Evolutionary conservation across 2,113 vertebrate species (phyloP).

Genomic region (Pelodiscus sinensis): DNA sequence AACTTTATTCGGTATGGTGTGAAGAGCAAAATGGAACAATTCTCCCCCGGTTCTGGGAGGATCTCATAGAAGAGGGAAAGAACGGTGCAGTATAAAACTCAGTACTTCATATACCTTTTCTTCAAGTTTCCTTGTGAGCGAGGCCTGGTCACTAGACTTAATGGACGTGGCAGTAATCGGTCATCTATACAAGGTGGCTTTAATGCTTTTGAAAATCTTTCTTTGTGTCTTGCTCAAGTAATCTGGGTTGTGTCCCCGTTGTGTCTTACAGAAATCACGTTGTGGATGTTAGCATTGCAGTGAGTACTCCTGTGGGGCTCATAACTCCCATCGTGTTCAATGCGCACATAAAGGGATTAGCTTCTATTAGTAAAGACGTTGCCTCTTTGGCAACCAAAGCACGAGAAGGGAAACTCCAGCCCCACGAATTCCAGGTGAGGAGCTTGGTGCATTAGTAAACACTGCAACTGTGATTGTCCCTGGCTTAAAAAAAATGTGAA

Average conservation of each 20-base stretch:
- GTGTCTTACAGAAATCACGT: constrained; percentile 90
- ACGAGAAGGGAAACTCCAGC: constrained; percentile 94
- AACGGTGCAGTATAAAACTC: rapidly evolving
- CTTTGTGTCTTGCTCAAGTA: not conserved
- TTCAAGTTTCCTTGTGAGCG: not conserved
- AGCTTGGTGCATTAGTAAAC: rapidly evolving
- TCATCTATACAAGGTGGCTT: not conserved
- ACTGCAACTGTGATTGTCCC: not conserved
- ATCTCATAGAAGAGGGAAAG: not conserved
- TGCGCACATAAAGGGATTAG: constrained; percentile 93
- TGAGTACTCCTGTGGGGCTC: constrained; percentile 92
- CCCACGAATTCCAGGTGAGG: constrained; percentile 95
- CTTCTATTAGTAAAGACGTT: constrained; percentile 89
- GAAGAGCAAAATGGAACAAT: not conserved
- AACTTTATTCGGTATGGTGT: not conserved
- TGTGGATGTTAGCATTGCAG: constrained; percentile 93
- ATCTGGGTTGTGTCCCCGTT: not conserved
- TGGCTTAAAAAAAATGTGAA: not conserved
- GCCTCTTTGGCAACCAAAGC: constrained; percentile 87
- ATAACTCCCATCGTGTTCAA: constrained; percentile 99
- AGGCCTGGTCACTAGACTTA: not conserved
- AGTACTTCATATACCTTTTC: not conserved
- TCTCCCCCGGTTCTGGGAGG: not conserved
- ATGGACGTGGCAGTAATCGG: rapidly evolving
- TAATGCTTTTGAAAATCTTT: not conserved